Evolutionary conservation across 2,113 vertebrate species (phyloP).

Genomic region (Gracilinanus agilis): DNA sequence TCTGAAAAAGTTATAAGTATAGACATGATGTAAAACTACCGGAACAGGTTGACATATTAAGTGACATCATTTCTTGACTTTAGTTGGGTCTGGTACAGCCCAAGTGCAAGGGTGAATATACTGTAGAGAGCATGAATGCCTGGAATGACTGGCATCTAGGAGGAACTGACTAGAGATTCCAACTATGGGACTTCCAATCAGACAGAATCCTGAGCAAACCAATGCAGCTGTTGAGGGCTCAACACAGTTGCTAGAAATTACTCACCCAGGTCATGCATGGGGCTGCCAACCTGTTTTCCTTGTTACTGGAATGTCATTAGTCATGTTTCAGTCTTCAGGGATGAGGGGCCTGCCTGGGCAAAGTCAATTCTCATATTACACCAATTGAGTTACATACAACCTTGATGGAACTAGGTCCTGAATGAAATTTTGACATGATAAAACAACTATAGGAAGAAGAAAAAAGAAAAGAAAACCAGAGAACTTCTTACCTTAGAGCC

Average conservation of each 20-base stretch:
- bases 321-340: background rate
- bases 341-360: background rate
- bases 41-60: background rate
- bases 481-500: background rate
- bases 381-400: background rate
- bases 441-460: background rate
- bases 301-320: background rate
- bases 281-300: background rate
- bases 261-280: background rate
- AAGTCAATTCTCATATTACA: background rate
- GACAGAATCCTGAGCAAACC: background rate
- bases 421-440: background rate
- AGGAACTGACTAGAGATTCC: background rate
- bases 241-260: background rate
- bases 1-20: too few species aligned
- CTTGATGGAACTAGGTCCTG: background rate
- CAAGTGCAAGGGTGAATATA: background rate
- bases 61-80: background rate
- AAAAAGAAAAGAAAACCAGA: background rate
- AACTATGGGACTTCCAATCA: background rate
- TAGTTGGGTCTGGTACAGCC: background rate
- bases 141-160: background rate
- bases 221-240: constrained; percentile 6
- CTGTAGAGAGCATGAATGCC: background rate
- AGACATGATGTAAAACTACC: background rate